These are phyloP conservation scores for Meloidogyne floridensis DNA, from an alignment of 1,140 invertebrate species.

Conservation along the genomic window DNA sequence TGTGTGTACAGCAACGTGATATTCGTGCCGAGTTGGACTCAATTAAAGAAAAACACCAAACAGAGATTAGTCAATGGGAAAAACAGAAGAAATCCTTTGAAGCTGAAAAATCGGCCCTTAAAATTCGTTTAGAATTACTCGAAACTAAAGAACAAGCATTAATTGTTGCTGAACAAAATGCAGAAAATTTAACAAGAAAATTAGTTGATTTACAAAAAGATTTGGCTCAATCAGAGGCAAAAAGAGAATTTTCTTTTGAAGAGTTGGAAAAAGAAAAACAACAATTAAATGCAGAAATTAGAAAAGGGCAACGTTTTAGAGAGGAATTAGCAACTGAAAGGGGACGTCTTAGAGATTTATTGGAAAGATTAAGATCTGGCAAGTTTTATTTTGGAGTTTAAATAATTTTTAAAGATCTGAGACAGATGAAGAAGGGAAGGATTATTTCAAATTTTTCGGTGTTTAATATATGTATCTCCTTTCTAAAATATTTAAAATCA, in stretches of 20 bases:
- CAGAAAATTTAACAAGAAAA: conserved; percentile 36
- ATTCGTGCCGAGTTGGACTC: conserved; percentile 37
- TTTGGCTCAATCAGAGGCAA: conserved; percentile 22
- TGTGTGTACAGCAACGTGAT: conserved; percentile 17
- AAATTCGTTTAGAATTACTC: conserved; percentile 30
- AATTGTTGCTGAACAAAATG: conserved; percentile 28
- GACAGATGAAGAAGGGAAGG: too few species aligned
- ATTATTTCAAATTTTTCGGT: too few species aligned
- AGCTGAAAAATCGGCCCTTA: conserved; percentile 30
- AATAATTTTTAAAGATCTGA: too few species aligned
- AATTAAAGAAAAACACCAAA: conserved; percentile 32
- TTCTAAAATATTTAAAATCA: too few species aligned
- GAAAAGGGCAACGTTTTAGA: conserved; percentile 31
- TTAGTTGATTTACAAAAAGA: conserved; percentile 30
- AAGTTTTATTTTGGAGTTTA: not conserved
- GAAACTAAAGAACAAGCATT: conserved; percentile 38
- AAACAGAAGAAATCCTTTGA: conserved; percentile 36
- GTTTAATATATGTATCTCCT: too few species aligned
- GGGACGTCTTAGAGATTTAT: conserved; percentile 37
- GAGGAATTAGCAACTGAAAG: conserved; percentile 46
- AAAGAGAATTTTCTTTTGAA: not conserved
- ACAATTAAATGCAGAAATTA: conserved; percentile 27
- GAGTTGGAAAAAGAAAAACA: conserved; percentile 17
- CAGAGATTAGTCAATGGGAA: conserved; percentile 19
- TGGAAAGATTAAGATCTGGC: conserved; percentile 43